Evolutionary conservation across 92 coral and sea anemone genomes (phyloP), one percentile per base, ranked within the genome.

Genomic region (Blastomussa wellsi): DNA sequence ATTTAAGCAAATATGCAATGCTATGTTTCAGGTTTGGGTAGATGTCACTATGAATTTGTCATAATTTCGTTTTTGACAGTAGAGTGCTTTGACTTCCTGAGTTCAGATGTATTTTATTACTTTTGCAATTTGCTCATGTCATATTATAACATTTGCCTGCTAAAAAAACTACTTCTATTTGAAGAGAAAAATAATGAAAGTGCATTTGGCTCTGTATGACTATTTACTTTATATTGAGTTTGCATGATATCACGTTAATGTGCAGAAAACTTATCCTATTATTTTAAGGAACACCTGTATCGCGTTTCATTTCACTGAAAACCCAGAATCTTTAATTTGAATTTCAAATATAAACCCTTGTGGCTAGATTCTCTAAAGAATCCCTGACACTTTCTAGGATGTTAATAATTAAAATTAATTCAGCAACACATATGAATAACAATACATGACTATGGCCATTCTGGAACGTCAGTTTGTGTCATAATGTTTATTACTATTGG

Each of bases 331-430:
- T 36, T 38, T 37, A 17, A 83, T 83, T 74, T 83, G 55, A 74
- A 83, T 83, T 73, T 73, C 74, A 83, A 83, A 83, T 83, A 24
- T 42, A 64, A 62, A 62, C 49, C 14, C 73, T 35, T 83, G 87
- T 83, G 87, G 80, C 74, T n/a, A 16, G 39, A 44, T 75, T 74
- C 74, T 83, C 87, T 20, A 16, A 73, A 49, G 79, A 75, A 82
- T 74, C 74, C 87, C 64, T 74, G 87, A 57, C 87, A 83, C 80
- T 74, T 83, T 74, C 49, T 16, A 31, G 74, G 74, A 74, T 60
- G 20, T 83, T 74, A 83, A 83, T 83, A 38, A 83, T 83, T 74
- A 83, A 74, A 74, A 62, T 59, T 60, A 83, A 83, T 83, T 74
- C 48, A 83, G 73, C 80, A 16, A 19, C 69, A 31, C 80, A 74